These are phyloP conservation scores for Plestiodon gilberti DNA, from an alignment of 2,113 vertebrate genomes.

Conservation along the genomic window DNA sequence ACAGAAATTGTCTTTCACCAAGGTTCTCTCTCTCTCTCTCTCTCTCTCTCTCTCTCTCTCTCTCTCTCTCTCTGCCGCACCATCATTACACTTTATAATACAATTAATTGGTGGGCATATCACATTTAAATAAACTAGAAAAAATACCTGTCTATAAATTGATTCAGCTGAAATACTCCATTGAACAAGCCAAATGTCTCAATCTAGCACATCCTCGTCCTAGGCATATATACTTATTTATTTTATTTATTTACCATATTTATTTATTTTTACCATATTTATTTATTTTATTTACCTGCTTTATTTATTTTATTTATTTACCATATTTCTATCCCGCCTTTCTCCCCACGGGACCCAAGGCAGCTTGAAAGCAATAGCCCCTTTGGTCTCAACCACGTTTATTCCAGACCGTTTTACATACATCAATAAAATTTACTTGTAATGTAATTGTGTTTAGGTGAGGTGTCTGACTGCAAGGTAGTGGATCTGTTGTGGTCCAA, in stretches of 20 bases:
- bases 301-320: too few species aligned
- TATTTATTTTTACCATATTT: too few species aligned
- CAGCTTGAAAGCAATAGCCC: neutral
- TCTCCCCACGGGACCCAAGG: too few species aligned
- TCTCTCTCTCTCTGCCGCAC: neutral
- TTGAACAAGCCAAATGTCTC: neutral
- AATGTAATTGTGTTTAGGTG: neutral
- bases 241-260: too few species aligned
- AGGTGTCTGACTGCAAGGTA: neutral
- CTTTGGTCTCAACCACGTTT: neutral
- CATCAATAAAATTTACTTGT: neutral
- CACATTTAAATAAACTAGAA: neutral
- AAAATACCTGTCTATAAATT: neutral
- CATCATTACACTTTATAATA: neutral
- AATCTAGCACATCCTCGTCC: neutral
- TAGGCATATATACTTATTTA: too few species aligned
- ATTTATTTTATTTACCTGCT: neutral
- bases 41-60: neutral
- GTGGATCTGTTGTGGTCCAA: neutral
- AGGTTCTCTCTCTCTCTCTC: neutral
- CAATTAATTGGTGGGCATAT: neutral
- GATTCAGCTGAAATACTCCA: neutral
- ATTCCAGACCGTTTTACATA: neutral
- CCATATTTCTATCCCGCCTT: neutral
- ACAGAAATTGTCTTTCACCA: neutral